Percentiles rank a stretch among this genome's conserved stretches.
phyloP scores from a whole-genome alignment of 2,888 invertebrate species.

The Xestia xanthographa region DNA sequence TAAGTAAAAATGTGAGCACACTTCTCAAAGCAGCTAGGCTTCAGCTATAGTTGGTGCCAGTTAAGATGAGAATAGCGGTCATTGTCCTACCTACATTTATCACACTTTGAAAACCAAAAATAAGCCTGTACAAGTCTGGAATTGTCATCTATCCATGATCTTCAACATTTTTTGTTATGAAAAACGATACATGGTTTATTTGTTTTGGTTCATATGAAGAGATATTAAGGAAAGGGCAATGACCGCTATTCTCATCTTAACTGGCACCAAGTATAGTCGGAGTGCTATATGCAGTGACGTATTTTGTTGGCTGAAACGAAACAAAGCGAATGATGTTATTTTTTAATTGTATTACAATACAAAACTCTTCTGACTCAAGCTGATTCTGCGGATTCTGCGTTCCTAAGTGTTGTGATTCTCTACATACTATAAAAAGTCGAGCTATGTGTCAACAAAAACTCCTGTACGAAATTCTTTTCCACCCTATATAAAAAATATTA shows the following conservation, averaged over 20 bases:
- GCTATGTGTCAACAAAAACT: neutral
- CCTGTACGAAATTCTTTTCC: neutral
- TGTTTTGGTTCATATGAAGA: too few relatives aligned
- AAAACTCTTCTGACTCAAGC: neutral
- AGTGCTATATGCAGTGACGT: neutral
- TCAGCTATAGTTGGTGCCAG: too few relatives aligned
- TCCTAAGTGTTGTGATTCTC: neutral
- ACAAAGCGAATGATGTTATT: neutral
- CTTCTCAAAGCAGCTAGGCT: neutral
- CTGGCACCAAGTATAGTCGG: too few relatives aligned
- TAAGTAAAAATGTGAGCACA: neutral
- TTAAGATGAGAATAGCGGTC: too few relatives aligned
- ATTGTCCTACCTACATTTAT: too few relatives aligned
- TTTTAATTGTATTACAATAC: neutral
- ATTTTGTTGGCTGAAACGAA: neutral
- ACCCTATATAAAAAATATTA: neutral
- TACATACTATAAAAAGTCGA: neutral
- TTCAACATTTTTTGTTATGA: too few relatives aligned
- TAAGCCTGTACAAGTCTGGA: too few relatives aligned
- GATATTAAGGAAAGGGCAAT: too few relatives aligned
- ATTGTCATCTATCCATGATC: too few relatives aligned
- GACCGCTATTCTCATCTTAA: too few relatives aligned
- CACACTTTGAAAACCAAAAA: too few relatives aligned
- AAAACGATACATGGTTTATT: too few relatives aligned
- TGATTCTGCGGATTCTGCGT: neutral